Evolutionary conservation across 2,888 invertebrate species (phyloP).

Genomic region (Tetragonisca angustula): DNA sequence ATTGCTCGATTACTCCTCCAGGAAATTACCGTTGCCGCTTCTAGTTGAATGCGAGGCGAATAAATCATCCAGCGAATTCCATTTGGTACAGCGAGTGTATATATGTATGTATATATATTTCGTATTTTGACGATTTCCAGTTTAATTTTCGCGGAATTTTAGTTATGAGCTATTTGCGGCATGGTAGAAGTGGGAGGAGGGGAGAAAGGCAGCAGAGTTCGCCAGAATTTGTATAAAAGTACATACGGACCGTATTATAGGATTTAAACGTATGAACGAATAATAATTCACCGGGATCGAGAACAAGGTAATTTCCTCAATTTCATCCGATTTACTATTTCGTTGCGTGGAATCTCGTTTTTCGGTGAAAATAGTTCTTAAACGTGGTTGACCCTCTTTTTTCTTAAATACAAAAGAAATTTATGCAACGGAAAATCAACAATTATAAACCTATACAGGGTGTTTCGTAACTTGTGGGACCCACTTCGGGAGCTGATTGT

Average conservation of each 20-base stretch:
- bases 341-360: neutral
- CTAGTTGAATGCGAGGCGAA: neutral
- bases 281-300: neutral
- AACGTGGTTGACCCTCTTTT: neutral
- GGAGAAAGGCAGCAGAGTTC: neutral
- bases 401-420: no score
- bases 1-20: conserved; percentile 1
- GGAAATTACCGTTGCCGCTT: neutral
- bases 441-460: no score
- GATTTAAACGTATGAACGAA: neutral
- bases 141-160: conserved; percentile 1
- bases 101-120: neutral
- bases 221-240: conserved; percentile 3
- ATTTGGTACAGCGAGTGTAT: neutral
- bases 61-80: neutral
- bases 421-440: no score
- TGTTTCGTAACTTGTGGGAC: no score
- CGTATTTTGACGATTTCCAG: conserved; percentile 1
- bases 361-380: neutral
- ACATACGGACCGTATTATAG: neutral
- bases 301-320: neutral
- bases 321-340: neutral
- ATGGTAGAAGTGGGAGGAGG: neutral
- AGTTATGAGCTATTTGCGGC: neutral
- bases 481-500: no score